phyloP scores from a whole-genome alignment of 1,140 invertebrate genomes.

The Eulimnadia texana region DNA sequence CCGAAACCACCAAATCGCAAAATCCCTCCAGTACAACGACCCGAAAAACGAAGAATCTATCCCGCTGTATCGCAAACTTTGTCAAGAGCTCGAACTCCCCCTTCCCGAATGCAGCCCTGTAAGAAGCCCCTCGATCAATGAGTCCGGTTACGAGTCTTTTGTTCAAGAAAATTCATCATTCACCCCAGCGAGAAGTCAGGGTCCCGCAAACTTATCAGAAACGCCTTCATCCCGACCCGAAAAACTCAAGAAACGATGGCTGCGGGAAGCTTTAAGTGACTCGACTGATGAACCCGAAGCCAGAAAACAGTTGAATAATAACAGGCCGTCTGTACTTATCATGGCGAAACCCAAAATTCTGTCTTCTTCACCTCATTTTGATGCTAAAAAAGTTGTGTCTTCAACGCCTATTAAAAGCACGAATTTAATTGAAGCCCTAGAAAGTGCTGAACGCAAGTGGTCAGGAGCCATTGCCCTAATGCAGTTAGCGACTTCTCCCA shows the following conservation, averaged over 20 bases:
- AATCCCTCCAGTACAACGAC: slow-evolving; percentile 4
- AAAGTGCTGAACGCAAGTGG: slow-evolving; percentile 12
- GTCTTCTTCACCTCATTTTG: background rate
- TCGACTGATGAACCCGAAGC: slow-evolving; percentile 13
- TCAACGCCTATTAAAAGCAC: slow-evolving; percentile 1
- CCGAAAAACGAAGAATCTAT: background rate
- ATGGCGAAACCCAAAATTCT: background rate
- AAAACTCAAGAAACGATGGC: slow-evolving; percentile 41
- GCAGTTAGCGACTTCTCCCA: slow-evolving; percentile 33
- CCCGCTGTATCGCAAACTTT: slow-evolving; percentile 12
- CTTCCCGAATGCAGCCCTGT: slow-evolving; percentile 1
- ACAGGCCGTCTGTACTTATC: slow-evolving; percentile 7
- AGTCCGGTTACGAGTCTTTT: slow-evolving; percentile 1
- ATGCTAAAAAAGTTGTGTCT: background rate
- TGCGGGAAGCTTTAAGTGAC: slow-evolving; percentile 39
- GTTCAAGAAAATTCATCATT: slow-evolving; percentile 4
- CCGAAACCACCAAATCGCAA: background rate
- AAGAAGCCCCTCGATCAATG: slow-evolving; percentile 1
- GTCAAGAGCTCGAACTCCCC: slow-evolving; percentile 8
- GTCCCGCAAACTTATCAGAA: background rate
- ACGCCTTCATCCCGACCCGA: slow-evolving; percentile 1
- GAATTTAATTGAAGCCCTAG: background rate
- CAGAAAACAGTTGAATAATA: background rate
- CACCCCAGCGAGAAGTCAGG: too few species aligned
- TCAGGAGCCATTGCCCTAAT: slow-evolving; percentile 47